Evolutionary conservation across 2,797 vertebrate species (phyloP).

Genomic region (Pseudocheirus occidentalis): DNA sequence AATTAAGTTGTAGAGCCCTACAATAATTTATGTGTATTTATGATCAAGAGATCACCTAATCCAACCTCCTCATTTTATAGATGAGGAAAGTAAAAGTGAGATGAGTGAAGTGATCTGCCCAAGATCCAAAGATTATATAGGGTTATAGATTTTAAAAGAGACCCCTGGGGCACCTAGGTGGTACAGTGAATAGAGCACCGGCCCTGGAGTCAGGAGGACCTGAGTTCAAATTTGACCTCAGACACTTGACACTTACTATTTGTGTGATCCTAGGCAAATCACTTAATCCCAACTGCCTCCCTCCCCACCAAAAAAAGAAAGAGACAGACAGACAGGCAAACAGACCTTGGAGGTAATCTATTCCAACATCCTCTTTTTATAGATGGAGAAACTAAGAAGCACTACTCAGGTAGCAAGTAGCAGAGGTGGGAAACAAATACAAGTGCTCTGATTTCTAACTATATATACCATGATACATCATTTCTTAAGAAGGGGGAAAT

Average conservation of each 20-base stretch:
- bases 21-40: background rate
- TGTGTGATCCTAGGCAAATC: too few relatives aligned
- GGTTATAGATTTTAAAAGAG: background rate
- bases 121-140: background rate
- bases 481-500: background rate
- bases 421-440: too few relatives aligned
- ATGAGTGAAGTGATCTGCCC: background rate
- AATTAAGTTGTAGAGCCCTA: background rate
- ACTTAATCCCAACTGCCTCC: background rate
- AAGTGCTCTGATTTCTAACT: too few relatives aligned
- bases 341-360: too few relatives aligned
- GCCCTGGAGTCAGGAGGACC: too few relatives aligned
- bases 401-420: too few relatives aligned
- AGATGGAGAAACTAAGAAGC: too few relatives aligned
- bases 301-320: background rate
- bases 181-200: too few relatives aligned
- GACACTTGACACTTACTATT: too few relatives aligned
- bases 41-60: background rate
- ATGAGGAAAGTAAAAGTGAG: background rate
- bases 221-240: too few relatives aligned
- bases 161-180: background rate
- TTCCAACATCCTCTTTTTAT: too few relatives aligned
- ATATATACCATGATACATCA: background rate
- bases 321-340: background rate
- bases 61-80: background rate